These are phyloP conservation scores for Penaeus japonicus DNA, from an alignment of 1,140 invertebrate genomes.

Conservation along the genomic window DNA sequence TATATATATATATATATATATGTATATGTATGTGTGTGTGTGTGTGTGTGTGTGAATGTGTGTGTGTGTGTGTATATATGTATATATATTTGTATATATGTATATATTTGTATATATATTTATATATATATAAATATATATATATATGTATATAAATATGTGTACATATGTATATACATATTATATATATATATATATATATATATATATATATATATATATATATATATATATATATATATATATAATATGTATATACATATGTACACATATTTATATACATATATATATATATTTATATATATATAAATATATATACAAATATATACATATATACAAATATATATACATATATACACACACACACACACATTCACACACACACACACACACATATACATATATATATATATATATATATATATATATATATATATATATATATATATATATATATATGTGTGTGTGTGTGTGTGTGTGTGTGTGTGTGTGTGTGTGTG, in stretches of 20 bases:
- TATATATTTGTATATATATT: no score
- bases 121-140: no score
- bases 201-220: conserved; percentile 26
- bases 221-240: neutral
- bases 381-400: conserved; percentile 7
- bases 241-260: neutral
- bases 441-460: no score
- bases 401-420: conserved; percentile 11
- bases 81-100: no score
- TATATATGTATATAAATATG: no score
- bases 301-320: neutral
- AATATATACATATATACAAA: neutral
- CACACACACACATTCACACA: conserved; percentile 1
- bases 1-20: no score
- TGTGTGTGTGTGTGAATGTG: no score
- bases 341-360: neutral
- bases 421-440: no score
- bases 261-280: neutral
- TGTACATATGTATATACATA: conserved; percentile 7
- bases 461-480: no score
- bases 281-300: neutral
- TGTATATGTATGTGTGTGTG: no score
- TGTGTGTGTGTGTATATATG: no score
- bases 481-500: no score
- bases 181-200: conserved; percentile 26